Base-by-base conservation (phyloP, 2,113 vertebrate genomes). In the Apus apus region DNA sequence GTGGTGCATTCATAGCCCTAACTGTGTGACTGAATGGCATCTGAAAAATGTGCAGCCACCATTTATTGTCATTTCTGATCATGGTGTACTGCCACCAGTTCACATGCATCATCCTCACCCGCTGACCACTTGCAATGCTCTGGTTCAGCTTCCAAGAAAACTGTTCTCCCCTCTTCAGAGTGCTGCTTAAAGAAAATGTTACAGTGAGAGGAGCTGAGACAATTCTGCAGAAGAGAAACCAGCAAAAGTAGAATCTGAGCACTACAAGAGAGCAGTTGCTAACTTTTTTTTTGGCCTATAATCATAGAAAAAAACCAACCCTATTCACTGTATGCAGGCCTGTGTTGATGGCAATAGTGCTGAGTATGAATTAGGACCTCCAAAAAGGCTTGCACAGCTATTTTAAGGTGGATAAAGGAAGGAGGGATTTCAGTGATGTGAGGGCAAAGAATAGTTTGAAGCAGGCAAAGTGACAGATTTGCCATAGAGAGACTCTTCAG, bases 271-370 rank as follows among this genome's bases (percentile, higher is more conserved):
- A 53, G 45, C 5, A 34, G n/a, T 12, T 58, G 34, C 12, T 30
- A 46, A 25, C 62, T 75, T 75, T 32, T 80, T 38, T 38, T 40
- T 34, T 10, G 46, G 5, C 32, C 50, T 76, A 23, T 53, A 65
- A 66, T 12, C 8, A 71, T 4, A 48, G 20, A 23, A 36, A 61
- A 65, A 58, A 23, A 48, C 21, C 46, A 0, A 2, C 19, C 56
- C 18, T 64, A 8, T 38, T 71, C 38, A 29, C 29, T 90, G 36
- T 43, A 65, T 9, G 29, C 38, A 60, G 45, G 29, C 26, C 19
- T 29, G 4, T n/a, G 45, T 43, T 43, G 30, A 71, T 21, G 4
- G 29, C 76, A 76, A 81, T n/a, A 54, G n/a, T 0, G 0, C 26
- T 25, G 7, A 76, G 38, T 29, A 65, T n/a, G 15, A 76, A 90